phyloP scores from a whole-genome alignment of 2,797 vertebrate species.

The Karalla daura region DNA sequence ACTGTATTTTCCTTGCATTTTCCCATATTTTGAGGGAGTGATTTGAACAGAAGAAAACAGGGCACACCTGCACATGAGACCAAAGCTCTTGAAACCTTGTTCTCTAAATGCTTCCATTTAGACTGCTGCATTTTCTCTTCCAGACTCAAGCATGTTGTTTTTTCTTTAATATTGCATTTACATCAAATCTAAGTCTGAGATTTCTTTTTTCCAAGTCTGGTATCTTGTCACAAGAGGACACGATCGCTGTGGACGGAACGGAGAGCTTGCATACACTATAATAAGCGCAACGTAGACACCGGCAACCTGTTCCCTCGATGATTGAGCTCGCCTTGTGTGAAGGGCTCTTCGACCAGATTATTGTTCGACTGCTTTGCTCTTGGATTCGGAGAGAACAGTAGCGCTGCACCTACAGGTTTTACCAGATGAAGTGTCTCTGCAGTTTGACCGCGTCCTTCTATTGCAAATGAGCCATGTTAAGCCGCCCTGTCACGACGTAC shows the following conservation, averaged over 20 bases:
- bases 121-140: background rate
- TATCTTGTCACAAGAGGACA: constrained; percentile 2
- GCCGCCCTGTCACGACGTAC: background rate
- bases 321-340: constrained; percentile 11
- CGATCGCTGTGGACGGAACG: constrained; percentile 1
- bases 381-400: constrained; percentile 7
- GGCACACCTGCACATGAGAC: background rate
- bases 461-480: background rate
- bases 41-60: background rate
- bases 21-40: too few species aligned
- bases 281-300: background rate
- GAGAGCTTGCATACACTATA: background rate
- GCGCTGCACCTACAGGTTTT: background rate
- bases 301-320: constrained; percentile 12
- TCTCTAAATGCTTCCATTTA: background rate
- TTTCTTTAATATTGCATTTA: constrained; percentile 2
- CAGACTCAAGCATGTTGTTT: too few species aligned
- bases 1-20: constrained; percentile 2
- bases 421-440: background rate
- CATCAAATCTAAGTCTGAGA: background rate
- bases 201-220: background rate
- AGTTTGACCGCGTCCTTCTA: background rate
- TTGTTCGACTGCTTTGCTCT: constrained; percentile 1
- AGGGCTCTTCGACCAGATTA: constrained; percentile 22
- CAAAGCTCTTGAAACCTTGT: background rate